phyloP scores from a whole-genome alignment of 2,888 invertebrate species.

The Escarpia spicata region DNA sequence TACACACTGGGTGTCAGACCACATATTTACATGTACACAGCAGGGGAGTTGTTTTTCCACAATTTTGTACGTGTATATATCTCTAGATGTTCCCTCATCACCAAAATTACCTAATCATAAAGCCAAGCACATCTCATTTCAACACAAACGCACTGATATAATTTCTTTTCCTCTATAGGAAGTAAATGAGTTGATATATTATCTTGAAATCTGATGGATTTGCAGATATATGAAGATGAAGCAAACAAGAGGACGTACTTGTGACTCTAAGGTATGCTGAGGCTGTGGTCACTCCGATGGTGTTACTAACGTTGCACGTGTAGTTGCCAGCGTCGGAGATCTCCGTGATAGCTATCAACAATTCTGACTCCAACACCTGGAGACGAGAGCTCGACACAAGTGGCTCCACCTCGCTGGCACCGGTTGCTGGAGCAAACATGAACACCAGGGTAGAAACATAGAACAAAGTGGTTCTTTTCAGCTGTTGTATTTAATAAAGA shows the following conservation, averaged over 20 bases:
- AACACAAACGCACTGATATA: no score
- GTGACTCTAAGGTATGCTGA: conserved; percentile 82
- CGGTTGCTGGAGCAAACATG: conserved; percentile 29
- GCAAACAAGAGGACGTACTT: conserved; percentile 43
- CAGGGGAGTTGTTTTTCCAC: no score
- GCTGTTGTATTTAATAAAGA: neutral
- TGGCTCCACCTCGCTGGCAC: conserved; percentile 34
- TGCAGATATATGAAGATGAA: neutral
- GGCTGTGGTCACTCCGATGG: conserved; percentile 85
- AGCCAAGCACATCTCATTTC: no score
- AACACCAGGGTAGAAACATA: no score
- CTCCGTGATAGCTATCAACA: conserved; percentile 86
- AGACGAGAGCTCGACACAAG: conserved; percentile 75
- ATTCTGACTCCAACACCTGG: conserved; percentile 85
- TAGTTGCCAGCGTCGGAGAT: conserved; percentile 88
- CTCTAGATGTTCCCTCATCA: no score
- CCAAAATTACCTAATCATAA: no score
- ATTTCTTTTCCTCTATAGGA: no score
- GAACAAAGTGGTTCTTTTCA: neutral
- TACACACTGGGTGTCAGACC: no score
- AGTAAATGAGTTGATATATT: no score
- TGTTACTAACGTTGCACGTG: conserved; percentile 87
- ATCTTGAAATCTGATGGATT: no score
- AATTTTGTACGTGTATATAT: no score
- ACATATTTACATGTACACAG: no score